A percentile compares a stretch with the other conserved stretches of the same genome.
These are phyloP conservation scores for Eretmocerus hayati DNA, from an alignment of 2,888 invertebrate species.

Conservation along the genomic window DNA sequence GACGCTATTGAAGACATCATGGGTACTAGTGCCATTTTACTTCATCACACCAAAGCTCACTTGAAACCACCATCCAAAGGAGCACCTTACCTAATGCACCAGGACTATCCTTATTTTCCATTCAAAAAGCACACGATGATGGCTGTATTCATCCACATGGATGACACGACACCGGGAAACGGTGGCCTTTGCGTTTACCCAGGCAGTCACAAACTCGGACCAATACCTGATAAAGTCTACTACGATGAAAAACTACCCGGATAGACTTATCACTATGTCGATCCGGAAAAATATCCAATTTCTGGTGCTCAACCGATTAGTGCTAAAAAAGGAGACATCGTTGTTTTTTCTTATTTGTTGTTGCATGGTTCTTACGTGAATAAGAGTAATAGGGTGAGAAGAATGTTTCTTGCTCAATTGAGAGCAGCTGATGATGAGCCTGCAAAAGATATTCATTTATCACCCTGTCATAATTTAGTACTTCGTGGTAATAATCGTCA, in stretches of 20 bases:
- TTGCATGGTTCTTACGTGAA: constrained; percentile 56
- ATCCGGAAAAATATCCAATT: constrained; percentile 48
- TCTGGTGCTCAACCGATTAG: constrained; percentile 49
- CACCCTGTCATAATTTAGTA: constrained; percentile 53
- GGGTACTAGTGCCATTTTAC: constrained; percentile 50
- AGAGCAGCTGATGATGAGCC: constrained; percentile 53
- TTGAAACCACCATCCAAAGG: constrained; percentile 55
- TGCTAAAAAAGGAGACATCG: constrained; percentile 52
- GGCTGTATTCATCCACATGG: constrained; percentile 54
- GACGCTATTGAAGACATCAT: constrained; percentile 53
- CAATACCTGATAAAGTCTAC: constrained; percentile 50
- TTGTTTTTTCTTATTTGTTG: constrained; percentile 55
- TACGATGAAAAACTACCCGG: constrained; percentile 39
- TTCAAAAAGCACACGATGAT: constrained; percentile 54
- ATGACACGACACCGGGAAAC: constrained; percentile 53
- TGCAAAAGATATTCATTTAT: constrained; percentile 43
- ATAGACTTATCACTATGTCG: constrained; percentile 50
- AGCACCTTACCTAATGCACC: constrained; percentile 56
- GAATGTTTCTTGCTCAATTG: constrained; percentile 54
- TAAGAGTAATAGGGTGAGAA: constrained; percentile 45
- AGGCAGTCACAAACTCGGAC: constrained; percentile 55
- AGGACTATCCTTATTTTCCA: constrained; percentile 59
- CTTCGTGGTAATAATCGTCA: constrained; percentile 51
- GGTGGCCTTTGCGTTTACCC: constrained; percentile 56
- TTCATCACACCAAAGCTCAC: constrained; percentile 59